These are phyloP conservation scores for Lutjanus argentimaculatus DNA, from an alignment of 2,797 vertebrate species.

Conservation along the genomic window DNA sequence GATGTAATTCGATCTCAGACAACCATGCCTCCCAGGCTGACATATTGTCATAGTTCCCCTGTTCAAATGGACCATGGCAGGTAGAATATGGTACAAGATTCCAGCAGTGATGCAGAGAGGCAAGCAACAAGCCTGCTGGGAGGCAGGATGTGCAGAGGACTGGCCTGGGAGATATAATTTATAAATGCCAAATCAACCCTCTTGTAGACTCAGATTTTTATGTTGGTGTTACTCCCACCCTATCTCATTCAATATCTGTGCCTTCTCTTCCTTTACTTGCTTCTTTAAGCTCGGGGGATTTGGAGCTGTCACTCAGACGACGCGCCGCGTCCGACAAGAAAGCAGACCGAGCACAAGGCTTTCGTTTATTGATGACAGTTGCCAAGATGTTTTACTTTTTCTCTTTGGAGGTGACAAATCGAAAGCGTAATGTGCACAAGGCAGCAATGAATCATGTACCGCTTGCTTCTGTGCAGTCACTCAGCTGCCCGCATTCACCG, in stretches of 20 bases:
- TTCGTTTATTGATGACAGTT: slow-evolving; percentile 63
- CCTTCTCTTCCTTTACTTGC: slow-evolving; percentile 15
- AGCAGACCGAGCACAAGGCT: slow-evolving; percentile 49
- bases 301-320: slow-evolving; percentile 56
- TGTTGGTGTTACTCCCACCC: slow-evolving; percentile 25
- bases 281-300: slow-evolving; percentile 52
- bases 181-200: slow-evolving; percentile 47
- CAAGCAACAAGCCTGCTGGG: slow-evolving; percentile 15
- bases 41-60: slow-evolving; percentile 47
- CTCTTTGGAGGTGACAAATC: slow-evolving; percentile 60
- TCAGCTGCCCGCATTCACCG: slow-evolving; percentile 18
- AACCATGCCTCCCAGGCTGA: slow-evolving; percentile 38
- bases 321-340: slow-evolving; percentile 40
- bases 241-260: slow-evolving; percentile 30
- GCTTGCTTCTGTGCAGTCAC: slow-evolving; percentile 14
- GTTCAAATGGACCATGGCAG: slow-evolving; percentile 51
- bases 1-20: slow-evolving; percentile 25
- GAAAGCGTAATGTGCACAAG: slow-evolving; percentile 38
- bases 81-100: slow-evolving; percentile 28
- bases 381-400: slow-evolving; percentile 43
- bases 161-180: slow-evolving; percentile 23
- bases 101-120: slow-evolving; percentile 42
- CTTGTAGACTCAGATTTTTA: slow-evolving; percentile 27
- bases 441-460: slow-evolving; percentile 47
- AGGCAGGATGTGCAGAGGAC: slow-evolving; percentile 13